Base-by-base conservation (phyloP, 2,888 invertebrate genomes). In the Marasmarcha lunaedactyla region DNA sequence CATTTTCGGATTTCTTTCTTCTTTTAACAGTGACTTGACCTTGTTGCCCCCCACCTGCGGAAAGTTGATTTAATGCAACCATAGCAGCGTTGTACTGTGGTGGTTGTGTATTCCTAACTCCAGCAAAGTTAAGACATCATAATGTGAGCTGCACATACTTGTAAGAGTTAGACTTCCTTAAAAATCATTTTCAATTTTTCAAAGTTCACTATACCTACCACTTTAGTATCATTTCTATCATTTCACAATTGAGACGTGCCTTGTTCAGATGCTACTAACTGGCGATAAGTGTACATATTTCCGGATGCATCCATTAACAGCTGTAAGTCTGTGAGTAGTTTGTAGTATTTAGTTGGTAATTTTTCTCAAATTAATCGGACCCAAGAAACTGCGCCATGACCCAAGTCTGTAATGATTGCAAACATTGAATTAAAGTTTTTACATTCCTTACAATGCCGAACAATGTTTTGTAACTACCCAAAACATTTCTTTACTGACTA, bases 391-490 rank as follows among this genome's bases (percentile, higher is more conserved):
- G 97, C 94, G 2, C 94, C 95, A 64, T 99, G 98, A 5, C 97
- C 98, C 60, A 99, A 86, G 9, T 99, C 99, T 45, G 97, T 97
- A 50, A 99, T 88, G 42, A 99, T 97, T 46, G 98, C 98, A 86
- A 99, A 99, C 96, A 99, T 96, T 0, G 98, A 97, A 81, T 99
- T 99, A 81, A 98, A 99, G 77, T 99, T 99, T 72, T 97, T 95
- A 66, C 97, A 97, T 70, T 98, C 98, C 69, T 97, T 97, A 73
- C 98, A 99, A 74, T 98, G 97, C 37, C 94, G 90, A 4, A 98
- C 98, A 51, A 99, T 95, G 88, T 83, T 99, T 98, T 10, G 97
- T 97, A 3, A 98, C 97, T 11, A 99, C 98, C 99, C 99, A 99
- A 74, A 97, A 98, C 94, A 97, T 97, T 84, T 99, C 98, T 54